Conservation (phyloP, 37 sponge, comb jelly and placozoan species). For the Sycon ciliatum region DNA sequence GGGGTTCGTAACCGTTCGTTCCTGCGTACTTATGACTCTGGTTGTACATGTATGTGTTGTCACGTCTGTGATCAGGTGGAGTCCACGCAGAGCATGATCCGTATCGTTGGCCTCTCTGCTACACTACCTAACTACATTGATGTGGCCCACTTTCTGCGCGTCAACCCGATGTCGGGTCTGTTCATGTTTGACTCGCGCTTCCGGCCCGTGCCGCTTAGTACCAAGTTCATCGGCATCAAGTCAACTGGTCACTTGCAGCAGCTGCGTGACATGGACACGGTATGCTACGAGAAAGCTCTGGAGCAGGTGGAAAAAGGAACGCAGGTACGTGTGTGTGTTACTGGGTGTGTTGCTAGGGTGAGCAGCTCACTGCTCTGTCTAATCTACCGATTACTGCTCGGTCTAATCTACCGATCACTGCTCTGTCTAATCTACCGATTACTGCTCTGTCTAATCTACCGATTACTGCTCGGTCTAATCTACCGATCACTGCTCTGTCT, state of each 20-base stretch:
- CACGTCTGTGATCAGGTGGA: too few species aligned
- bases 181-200: conserved; percentile 94
- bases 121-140: conserved; percentile 97
- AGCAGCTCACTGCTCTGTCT: too few species aligned
- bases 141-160: conserved; percentile 83
- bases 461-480: too few species aligned
- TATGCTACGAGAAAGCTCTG: conserved; percentile 92
- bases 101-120: conserved; percentile 96
- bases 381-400: too few species aligned
- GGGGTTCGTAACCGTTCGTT: too few species aligned
- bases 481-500: too few species aligned
- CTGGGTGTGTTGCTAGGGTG: background rate
- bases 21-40: too few species aligned
- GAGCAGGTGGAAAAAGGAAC: conserved; percentile 57
- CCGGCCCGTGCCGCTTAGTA: conserved; percentile 86
- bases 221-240: conserved; percentile 84
- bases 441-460: too few species aligned
- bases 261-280: conserved; percentile 73
- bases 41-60: too few species aligned
- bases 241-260: conserved; percentile 54
- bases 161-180: conserved; percentile 74
- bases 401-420: too few species aligned
- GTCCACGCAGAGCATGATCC: conserved; percentile 82
- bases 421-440: too few species aligned
- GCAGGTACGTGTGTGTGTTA: conserved; percentile 68